Conservation (phyloP, 2,113 vertebrate species). For the Pseudorectes ferrugineus region DNA sequence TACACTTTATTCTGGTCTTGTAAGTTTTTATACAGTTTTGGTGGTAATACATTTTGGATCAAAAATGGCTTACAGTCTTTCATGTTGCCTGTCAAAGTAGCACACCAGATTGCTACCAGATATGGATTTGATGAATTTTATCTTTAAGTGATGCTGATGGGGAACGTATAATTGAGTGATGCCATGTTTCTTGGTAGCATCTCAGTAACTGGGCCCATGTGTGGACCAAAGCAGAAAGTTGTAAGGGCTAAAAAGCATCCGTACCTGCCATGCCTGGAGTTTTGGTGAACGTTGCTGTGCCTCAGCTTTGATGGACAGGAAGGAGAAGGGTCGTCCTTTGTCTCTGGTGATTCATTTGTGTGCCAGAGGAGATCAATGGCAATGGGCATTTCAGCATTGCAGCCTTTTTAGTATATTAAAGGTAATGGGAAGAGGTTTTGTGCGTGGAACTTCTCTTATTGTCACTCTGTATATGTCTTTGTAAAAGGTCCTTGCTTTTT, state of each 20-base stretch:
- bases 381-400: not conserved
- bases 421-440: not conserved
- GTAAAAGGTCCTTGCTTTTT: not conserved
- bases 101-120: accelerated
- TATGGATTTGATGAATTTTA: not conserved
- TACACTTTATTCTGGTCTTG: not conserved
- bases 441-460: not conserved
- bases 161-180: not conserved
- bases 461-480: not conserved
- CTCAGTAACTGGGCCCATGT: not conserved
- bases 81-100: not conserved
- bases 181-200: accelerated
- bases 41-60: not conserved
- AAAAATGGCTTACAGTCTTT: not conserved
- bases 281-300: accelerated
- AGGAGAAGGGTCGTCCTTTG: not conserved
- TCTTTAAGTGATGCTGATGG: accelerated
- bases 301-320: not conserved
- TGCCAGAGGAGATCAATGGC: not conserved
- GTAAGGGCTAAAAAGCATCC: not conserved
- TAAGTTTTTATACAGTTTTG: not conserved
- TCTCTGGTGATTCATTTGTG: not conserved
- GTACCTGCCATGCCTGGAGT: not conserved
- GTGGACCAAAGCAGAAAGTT: not conserved
- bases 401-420: not conserved